Evolutionary conservation across 2,888 invertebrate species (phyloP).

Genomic region (Drosophila paranaensis): DNA sequence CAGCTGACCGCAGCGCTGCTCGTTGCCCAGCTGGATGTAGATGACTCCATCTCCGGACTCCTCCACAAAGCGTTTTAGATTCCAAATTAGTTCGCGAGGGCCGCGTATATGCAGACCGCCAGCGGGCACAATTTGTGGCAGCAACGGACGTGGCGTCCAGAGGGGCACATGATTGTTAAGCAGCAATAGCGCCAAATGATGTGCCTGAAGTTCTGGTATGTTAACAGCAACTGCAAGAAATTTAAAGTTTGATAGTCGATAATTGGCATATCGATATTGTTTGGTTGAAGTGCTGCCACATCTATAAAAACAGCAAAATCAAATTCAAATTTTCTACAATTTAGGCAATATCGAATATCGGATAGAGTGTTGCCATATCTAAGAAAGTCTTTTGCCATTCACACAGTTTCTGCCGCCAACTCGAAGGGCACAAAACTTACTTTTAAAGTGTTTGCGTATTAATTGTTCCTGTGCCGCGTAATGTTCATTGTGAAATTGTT

Average conservation of each 20-base stretch:
- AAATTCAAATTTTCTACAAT: not conserved
- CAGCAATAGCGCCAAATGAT: constrained; percentile 85
- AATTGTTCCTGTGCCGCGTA: constrained; percentile 81
- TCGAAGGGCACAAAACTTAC: constrained; percentile 48
- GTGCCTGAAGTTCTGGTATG: constrained; percentile 84
- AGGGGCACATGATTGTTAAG: constrained; percentile 86
- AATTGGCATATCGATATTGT: not conserved
- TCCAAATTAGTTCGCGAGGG: constrained; percentile 82
- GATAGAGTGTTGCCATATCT: constrained; percentile 10
- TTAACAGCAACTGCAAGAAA: constrained; percentile 37
- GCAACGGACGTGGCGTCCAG: constrained; percentile 84
- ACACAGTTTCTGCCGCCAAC: constrained; percentile 13
- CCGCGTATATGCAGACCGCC: constrained; percentile 86
- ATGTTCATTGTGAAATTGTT: constrained; percentile 76
- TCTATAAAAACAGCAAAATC: too few relatives aligned
- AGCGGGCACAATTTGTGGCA: constrained; percentile 85
- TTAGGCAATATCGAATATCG: not conserved
- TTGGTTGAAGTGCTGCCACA: not conserved
- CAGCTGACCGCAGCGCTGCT: constrained; percentile 84
- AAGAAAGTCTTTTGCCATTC: constrained; percentile 12
- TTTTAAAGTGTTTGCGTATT: constrained; percentile 81
- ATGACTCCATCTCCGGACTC: constrained; percentile 84
- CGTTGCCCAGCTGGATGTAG: constrained; percentile 85
- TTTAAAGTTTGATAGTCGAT: not conserved
- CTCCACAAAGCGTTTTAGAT: constrained; percentile 84